These are phyloP conservation scores for Achroia grisella DNA, from an alignment of 1,140 invertebrate species.

Conservation along the genomic window DNA sequence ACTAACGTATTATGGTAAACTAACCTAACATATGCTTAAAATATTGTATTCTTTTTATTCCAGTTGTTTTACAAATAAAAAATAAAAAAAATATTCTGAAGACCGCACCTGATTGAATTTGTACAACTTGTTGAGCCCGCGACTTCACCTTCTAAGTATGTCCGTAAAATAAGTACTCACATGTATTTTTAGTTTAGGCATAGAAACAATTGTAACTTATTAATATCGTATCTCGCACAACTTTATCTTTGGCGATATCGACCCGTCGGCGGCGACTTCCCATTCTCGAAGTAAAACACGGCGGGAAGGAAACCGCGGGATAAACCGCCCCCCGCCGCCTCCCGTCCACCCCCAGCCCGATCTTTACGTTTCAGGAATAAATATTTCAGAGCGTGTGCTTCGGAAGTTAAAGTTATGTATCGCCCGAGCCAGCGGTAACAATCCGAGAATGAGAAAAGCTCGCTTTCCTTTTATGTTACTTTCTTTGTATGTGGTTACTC, in stretches of 20 bases:
- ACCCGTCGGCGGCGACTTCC: conserved; percentile 69
- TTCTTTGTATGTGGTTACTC: no score
- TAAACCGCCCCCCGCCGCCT: conserved; percentile 46
- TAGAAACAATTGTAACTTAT: not conserved
- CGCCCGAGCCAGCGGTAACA: conserved; percentile 57
- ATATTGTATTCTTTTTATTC: no score
- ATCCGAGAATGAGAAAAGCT: conserved; percentile 62
- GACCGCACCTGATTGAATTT: no score
- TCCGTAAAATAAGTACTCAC: no score
- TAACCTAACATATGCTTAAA: no score
- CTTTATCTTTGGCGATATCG: conserved; percentile 65
- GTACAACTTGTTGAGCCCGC: not conserved
- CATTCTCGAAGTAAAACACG: conserved; percentile 73
- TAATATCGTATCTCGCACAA: conserved; percentile 9
- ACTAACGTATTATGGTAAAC: no score
- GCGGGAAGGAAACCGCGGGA: conserved; percentile 69
- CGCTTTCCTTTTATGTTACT: conserved; percentile 43
- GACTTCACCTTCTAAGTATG: not conserved
- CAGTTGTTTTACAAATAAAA: no score
- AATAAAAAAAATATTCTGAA: no score
- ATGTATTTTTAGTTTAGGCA: no score
- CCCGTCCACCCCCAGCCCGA: conserved; percentile 40
- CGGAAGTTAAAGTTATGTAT: conserved; percentile 71
- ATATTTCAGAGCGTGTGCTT: conserved; percentile 73
- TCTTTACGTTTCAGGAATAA: conserved; percentile 74